Conservation (phyloP, 2,113 vertebrate species). For the Sisor rabdophorus region DNA sequence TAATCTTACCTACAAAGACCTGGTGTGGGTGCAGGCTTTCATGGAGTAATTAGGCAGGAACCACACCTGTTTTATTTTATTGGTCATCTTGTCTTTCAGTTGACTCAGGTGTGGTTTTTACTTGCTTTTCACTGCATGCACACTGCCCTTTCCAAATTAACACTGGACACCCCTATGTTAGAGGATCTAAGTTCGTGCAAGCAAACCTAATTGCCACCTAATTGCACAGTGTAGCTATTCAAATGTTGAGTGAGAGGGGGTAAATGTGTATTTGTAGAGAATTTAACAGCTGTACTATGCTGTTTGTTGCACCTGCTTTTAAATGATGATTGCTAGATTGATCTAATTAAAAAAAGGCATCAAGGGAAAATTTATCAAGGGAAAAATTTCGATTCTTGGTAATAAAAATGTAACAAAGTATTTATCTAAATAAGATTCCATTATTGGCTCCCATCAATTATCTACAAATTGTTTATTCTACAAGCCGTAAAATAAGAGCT, state of each 20-base stretch:
- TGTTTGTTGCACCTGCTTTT: not conserved
- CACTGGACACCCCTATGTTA: too few species aligned
- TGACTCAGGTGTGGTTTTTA: too few species aligned
- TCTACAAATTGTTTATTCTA: not conserved
- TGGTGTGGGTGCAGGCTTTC: too few species aligned
- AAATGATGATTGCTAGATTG: not conserved
- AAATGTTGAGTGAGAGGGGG: not conserved
- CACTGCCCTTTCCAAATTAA: too few species aligned
- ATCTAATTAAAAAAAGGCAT: too few species aligned
- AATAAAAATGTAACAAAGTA: not conserved
- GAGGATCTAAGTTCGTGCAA: not conserved
- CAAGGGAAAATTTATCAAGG: not conserved
- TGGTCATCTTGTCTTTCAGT: too few species aligned
- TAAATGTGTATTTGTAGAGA: not conserved
- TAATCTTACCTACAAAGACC: too few species aligned
- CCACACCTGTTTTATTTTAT: too few species aligned
- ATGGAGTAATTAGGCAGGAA: too few species aligned
- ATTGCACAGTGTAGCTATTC: not conserved
- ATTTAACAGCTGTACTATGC: not conserved
- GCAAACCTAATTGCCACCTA: not conserved
- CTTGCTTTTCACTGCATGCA: too few species aligned
- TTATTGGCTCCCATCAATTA: conserved; percentile 1
- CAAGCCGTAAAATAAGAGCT: too few species aligned
- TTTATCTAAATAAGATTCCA: conserved; percentile 14
- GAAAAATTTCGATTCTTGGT: not conserved